Evolutionary conservation across 2,888 invertebrate genomes (phyloP), one percentile per base, ranked within the genome.

Genomic region (Drosophila infuscata): DNA sequence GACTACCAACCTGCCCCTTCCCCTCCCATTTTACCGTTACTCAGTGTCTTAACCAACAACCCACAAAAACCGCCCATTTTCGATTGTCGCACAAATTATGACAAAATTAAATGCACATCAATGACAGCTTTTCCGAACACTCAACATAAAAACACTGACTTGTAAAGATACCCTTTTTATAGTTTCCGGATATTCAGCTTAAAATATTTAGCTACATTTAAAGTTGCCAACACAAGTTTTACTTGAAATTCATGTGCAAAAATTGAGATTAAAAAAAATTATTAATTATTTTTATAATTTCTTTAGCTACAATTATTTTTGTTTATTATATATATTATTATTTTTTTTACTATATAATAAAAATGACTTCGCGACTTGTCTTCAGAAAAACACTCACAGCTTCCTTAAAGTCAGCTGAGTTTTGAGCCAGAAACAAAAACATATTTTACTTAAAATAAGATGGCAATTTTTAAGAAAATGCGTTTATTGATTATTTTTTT

Each of bases 21-120:
- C 17, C 12, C 7, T 15, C 38, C 29, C 49, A 25, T 25, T 8
- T 46, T 0, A 5, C 36, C 25, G 15, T 15, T 46, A 8, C 46
- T 46, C 46, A 7, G 17, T 46, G 20, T 25, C 20, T 15, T 25
- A 46, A 3, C 7, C 15, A 46, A 32, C 43, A n/a, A 32, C 36
- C 30, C 25, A 4, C 29, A 57, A 20, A 9, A 11, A 3, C 25
- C 63, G 58, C 67, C 77, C 59, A 62, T 65, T 79, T 74, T 51
- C 76, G 73, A 83, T 84, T 76, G 81, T 68, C 60, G 69, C 64
- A 77, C 85, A 78, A 85, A 79, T 85, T 83, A 86, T 79, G 72
- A 81, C 79, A 88, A 83, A 9, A 86, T 86, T 81, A 81, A 83
- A 83, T 76, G 67, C 59, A 25, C 69, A 82, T 76, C 70, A 70